Evolutionary conservation across 2,797 vertebrate genomes (phyloP), one percentile per base, ranked within the genome.

Genomic region (Hemitrygon akajei): DNA sequence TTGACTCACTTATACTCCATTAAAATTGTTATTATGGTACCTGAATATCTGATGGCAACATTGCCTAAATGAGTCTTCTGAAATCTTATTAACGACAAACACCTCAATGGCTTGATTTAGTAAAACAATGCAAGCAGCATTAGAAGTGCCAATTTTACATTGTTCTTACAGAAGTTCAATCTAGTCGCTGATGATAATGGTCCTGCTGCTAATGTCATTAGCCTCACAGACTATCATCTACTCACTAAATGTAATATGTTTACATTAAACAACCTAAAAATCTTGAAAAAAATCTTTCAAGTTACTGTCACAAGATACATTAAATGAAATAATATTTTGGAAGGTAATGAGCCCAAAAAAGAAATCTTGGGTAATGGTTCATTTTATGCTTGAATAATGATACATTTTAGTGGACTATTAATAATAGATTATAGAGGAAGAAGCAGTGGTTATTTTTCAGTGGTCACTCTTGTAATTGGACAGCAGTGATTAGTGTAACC

Each of bases 11-110:
- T 94, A 82, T 95, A 89, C 93, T 81, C 71, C 93, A 94, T 77
- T 93, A 96, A 95, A 81, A 95, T 94, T 94, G 94, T 69, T 89
- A 94, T 94, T 94, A 95, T 58, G 93, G 66, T 94, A 95, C 95
- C 93, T 95, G 93, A 94, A 94, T 94, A 94, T 91, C 93, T 95
- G 93, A 95, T 94, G 95, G 87, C 27, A 77, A 86, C 80, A 94
- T 91, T 56, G 94, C 84, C 56, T 79, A 94, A 95, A 94, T 93
- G 94, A 94, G 63, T 93, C 87, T 34, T 73, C 34, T 91, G 66
- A 76, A 73, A 94, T 40, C 92, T 84, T 93, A 94, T 94, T 73
- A 94, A 94, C 94, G 75, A 11, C 63, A 93, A 95, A 93, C 27
- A n/a, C 94, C 94, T 76, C 30, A 92, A 94, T 94, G 93, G 91